Percentiles rank a stretch among this genome's conserved stretches.
phyloP scores from a whole-genome alignment of 1,140 invertebrate species.

The Chrysopa pallens region DNA sequence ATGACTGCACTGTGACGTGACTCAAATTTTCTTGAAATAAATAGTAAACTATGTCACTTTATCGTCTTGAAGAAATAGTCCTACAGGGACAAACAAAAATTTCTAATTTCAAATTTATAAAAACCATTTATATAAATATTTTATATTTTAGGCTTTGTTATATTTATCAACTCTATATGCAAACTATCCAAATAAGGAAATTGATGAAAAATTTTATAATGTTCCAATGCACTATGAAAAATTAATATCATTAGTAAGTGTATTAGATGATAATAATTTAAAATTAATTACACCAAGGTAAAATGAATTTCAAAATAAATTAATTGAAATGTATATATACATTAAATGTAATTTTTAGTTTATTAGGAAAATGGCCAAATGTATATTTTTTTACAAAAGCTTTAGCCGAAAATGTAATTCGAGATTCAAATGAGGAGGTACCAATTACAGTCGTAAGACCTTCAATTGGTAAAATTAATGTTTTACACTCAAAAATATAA shows the following conservation, averaged over 20 bases:
- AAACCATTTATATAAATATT: neutral
- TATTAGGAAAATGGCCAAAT: conserved; percentile 37
- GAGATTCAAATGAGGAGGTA: conserved; percentile 29
- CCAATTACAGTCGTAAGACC: conserved; percentile 39
- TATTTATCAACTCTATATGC: conserved; percentile 49
- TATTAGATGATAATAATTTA: conserved; percentile 4
- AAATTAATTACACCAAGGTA: neutral
- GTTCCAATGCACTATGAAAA: conserved; percentile 15
- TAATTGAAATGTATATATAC: too few relatives aligned
- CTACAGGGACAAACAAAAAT: too few relatives aligned
- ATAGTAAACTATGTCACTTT: too few relatives aligned
- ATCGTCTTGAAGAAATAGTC: too few relatives aligned
- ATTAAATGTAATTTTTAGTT: conserved; percentile 11
- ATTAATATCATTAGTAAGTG: neutral
- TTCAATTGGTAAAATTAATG: conserved; percentile 29
- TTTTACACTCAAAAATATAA: too few relatives aligned
- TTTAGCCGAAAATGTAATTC: conserved; percentile 36
- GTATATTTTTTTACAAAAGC: conserved; percentile 43
- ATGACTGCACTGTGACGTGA: too few relatives aligned
- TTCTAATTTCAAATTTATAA: neutral
- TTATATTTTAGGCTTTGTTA: conserved; percentile 28
- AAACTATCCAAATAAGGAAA: conserved; percentile 33
- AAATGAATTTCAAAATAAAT: too few relatives aligned
- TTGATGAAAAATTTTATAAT: conserved; percentile 34
- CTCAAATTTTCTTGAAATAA: too few relatives aligned